These are phyloP conservation scores for Sebastes alutus DNA, from an alignment of 2,797 vertebrate species.

Conservation along the genomic window DNA sequence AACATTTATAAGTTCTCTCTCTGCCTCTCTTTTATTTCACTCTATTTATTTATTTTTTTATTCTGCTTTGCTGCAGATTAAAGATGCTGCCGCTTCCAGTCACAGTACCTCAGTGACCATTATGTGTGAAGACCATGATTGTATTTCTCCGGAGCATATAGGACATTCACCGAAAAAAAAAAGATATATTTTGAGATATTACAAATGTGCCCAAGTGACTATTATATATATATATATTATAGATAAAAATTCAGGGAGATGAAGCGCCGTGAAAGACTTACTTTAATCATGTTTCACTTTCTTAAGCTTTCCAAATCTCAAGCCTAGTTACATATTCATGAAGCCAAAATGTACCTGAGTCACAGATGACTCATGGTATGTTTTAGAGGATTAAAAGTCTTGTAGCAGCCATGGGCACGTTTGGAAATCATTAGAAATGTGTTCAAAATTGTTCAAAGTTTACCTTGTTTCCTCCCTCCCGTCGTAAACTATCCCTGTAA, in stretches of 20 bases:
- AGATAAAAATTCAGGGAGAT: constrained; percentile 53
- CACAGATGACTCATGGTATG: constrained; percentile 27
- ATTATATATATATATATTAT: constrained; percentile 20
- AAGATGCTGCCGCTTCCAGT: constrained; percentile 21
- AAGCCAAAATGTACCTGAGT: constrained; percentile 52
- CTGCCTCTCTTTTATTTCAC: constrained; percentile 6
- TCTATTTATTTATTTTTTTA: background rate
- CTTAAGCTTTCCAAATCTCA: constrained; percentile 54
- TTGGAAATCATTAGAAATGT: constrained; percentile 52
- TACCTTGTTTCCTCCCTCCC: background rate
- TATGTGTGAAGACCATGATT: constrained; percentile 33
- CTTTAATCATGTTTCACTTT: constrained; percentile 63
- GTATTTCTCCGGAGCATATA: constrained; percentile 1
- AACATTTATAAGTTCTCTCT: constrained; percentile 11
- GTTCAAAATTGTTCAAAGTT: constrained; percentile 18
- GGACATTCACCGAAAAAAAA: constrained; percentile 9
- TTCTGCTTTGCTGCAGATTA: constrained; percentile 24
- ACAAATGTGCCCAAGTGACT: constrained; percentile 27
- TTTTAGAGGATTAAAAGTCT: constrained; percentile 55
- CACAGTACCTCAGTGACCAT: constrained; percentile 25
- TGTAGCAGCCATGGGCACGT: constrained; percentile 40
- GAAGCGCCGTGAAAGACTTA: constrained; percentile 39
- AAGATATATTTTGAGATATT: constrained; percentile 37
- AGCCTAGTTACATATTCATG: constrained; percentile 60
- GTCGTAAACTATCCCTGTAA: background rate